phyloP scores from a whole-genome alignment of 1,140 invertebrate species.

The Trichogramma pretiosum region DNA sequence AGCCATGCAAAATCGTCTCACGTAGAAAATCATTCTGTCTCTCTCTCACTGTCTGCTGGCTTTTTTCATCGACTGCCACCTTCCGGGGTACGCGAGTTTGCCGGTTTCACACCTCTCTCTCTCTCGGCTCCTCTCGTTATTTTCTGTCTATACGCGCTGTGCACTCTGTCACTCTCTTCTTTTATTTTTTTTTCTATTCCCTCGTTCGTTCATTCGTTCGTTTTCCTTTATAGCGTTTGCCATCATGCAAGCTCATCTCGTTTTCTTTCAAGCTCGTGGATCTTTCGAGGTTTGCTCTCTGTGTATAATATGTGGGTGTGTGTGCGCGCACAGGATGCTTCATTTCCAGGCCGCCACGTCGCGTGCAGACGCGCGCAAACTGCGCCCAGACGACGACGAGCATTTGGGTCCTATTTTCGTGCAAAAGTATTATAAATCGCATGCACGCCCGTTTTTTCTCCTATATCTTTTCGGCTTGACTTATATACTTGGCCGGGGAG shows the following conservation, averaged over 20 bases:
- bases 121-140: slow-evolving; percentile 16
- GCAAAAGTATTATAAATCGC: slow-evolving; percentile 29
- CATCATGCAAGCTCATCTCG: too few relatives aligned
- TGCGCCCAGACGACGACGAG: too few relatives aligned
- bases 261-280: too few relatives aligned
- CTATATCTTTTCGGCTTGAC: neutral
- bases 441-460: neutral
- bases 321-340: slow-evolving; percentile 17
- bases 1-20: slow-evolving; percentile 21
- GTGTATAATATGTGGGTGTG: neutral
- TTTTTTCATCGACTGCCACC: neutral
- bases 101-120: slow-evolving; percentile 7
- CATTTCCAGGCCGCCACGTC: slow-evolving; percentile 23
- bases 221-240: slow-evolving; percentile 12
- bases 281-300: too few relatives aligned
- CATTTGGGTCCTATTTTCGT: too few relatives aligned
- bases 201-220: neutral
- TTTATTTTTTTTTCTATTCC: neutral
- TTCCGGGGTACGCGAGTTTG: too few relatives aligned
- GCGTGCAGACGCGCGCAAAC: slow-evolving; percentile 21
- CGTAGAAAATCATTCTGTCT: slow-evolving; percentile 20
- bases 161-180: neutral
- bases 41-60: neutral
- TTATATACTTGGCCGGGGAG: slow-evolving; percentile 9
- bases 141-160: neutral